Evolutionary conservation across 2,888 invertebrate genomes (phyloP).

Genomic region (Ganaspis brasiliensis): DNA sequence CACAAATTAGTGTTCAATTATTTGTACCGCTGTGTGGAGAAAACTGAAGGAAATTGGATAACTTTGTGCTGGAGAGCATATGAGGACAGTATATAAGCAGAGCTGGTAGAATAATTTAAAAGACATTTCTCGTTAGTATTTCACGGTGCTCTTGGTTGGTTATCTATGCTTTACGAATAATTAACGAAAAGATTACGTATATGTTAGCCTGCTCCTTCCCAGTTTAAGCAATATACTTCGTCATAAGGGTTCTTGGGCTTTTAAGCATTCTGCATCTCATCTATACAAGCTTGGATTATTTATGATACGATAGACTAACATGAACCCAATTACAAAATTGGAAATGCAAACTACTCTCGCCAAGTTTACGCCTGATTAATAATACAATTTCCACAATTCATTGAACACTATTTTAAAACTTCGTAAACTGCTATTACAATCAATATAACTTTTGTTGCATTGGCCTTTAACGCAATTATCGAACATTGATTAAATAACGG

Average conservation of each 20-base stretch:
- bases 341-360: background rate
- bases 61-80: constrained; percentile 51
- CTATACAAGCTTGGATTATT: constrained; percentile 5
- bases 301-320: background rate
- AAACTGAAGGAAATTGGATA: constrained; percentile 60
- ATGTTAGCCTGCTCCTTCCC: constrained; percentile 7
- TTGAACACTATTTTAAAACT: too few relatives aligned
- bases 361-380: background rate
- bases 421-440: too few relatives aligned
- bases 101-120: constrained; percentile 59
- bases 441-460: too few relatives aligned
- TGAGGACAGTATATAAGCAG: constrained; percentile 53
- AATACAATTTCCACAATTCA: too few relatives aligned
- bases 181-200: constrained; percentile 54
- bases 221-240: constrained; percentile 2
- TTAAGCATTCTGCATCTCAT: constrained; percentile 27
- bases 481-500: background rate
- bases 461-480: too few relatives aligned
- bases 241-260: constrained; percentile 37
- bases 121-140: constrained; percentile 49
- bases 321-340: background rate
- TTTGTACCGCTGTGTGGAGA: constrained; percentile 32
- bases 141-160: constrained; percentile 36
- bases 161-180: constrained; percentile 58
- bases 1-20: background rate